Conservation (phyloP, 2,113 vertebrate genomes). For the Mohoua ochrocephala region DNA sequence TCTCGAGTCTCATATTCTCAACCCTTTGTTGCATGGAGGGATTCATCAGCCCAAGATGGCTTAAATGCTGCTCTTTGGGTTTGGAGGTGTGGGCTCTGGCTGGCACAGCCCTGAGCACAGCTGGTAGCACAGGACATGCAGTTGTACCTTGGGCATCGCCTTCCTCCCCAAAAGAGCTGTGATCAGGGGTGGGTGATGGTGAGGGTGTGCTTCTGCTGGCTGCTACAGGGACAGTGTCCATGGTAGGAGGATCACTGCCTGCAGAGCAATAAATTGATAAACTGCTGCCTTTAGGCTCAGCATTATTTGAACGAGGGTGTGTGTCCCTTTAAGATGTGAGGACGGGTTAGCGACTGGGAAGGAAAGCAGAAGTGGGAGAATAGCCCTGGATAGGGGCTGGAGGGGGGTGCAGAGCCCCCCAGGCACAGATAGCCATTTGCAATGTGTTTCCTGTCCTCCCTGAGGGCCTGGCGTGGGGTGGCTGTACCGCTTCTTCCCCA, state of each 20-base stretch:
- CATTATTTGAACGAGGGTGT: not conserved
- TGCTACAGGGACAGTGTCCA: not conserved
- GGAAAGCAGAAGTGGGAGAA: slow-evolving; percentile 74
- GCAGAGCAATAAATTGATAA: not conserved
- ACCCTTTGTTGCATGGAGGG: not conserved
- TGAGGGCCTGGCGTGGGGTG: not conserved
- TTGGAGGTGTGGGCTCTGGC: not conserved
- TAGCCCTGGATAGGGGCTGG: not conserved
- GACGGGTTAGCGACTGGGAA: not conserved
- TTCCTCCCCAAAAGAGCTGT: not conserved
- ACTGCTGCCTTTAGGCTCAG: not conserved
- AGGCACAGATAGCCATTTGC: slow-evolving; percentile 22
- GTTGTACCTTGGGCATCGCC: not conserved
- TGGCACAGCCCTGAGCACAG: not conserved
- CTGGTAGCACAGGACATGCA: not conserved
- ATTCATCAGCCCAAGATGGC: not conserved
- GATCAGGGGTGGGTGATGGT: not conserved
- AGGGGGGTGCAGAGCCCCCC: slow-evolving; percentile 12
- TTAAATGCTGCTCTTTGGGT: not conserved
- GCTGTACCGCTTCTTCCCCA: slow-evolving; percentile 13
- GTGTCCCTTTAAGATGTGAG: slow-evolving; percentile 12
- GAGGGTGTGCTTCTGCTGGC: not conserved
- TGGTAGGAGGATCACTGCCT: not conserved
- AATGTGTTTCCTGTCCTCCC: slow-evolving; percentile 70
- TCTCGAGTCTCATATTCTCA: not conserved